Conservation (phyloP, 1,140 invertebrate genomes). For the Cyphomyrmex costatus region DNA sequence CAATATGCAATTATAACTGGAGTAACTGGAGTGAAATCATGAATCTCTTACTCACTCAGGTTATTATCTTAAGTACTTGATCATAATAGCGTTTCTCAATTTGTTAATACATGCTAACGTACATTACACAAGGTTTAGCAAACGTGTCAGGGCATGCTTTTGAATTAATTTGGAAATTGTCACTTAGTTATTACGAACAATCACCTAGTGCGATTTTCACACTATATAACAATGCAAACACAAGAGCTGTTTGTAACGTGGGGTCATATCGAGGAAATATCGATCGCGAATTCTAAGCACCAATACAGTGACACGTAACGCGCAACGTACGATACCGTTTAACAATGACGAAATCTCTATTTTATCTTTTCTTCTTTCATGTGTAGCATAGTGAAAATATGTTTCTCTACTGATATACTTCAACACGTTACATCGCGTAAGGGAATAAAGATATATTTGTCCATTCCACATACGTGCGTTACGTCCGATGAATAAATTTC, state of each 20-base stretch:
- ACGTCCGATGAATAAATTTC: slow-evolving; percentile 51
- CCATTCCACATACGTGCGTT: slow-evolving; percentile 42
- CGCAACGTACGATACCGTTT: slow-evolving; percentile 31
- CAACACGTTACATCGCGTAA: not conserved
- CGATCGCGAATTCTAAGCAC: slow-evolving; percentile 39
- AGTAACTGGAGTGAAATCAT: slow-evolving; percentile 24
- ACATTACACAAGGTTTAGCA: not conserved
- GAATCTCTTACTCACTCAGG: not conserved
- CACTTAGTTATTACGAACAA: not conserved
- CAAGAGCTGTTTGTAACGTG: not conserved
- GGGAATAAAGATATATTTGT: slow-evolving; percentile 30
- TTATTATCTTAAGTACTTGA: not conserved
- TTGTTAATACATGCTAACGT: not conserved
- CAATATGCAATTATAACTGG: slow-evolving; percentile 27
- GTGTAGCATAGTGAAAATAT: not conserved
- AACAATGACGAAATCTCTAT: slow-evolving; percentile 65
- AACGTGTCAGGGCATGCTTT: no score
- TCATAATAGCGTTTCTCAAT: not conserved
- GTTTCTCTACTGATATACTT: slow-evolving; percentile 38
- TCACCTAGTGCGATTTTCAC: no score
- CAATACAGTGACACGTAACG: slow-evolving; percentile 34
- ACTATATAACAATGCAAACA: no score
- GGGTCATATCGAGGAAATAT: not conserved
- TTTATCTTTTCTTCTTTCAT: not conserved
- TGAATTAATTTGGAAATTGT: not conserved